phyloP scores from a whole-genome alignment of 2,888 invertebrate species.

The Scaptomyza polygonia region DNA sequence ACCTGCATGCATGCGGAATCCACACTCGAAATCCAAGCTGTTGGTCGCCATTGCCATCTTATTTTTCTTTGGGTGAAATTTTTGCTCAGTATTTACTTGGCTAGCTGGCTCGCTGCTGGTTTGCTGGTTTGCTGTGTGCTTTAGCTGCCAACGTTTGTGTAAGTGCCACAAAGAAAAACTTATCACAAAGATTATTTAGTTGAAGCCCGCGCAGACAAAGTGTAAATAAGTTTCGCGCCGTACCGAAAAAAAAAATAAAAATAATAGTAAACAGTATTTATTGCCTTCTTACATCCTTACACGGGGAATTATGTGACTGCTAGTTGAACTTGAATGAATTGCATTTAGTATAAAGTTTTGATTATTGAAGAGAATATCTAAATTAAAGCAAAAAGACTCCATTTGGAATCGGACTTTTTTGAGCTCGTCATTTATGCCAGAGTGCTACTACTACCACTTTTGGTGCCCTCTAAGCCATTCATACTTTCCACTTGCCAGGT shows the following conservation, averaged over 20 bases:
- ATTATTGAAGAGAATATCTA: no score
- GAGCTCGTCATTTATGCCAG: slow-evolving; percentile 40
- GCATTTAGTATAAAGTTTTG: background rate
- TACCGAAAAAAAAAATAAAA: background rate
- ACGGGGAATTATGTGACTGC: background rate
- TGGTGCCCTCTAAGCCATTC: slow-evolving; percentile 4
- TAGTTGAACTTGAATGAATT: background rate
- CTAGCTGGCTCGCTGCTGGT: slow-evolving; percentile 1
- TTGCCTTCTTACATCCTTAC: no score
- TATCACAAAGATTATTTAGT: slow-evolving; percentile 68
- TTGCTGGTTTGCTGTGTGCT: slow-evolving; percentile 3
- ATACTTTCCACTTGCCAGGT: slow-evolving; percentile 10
- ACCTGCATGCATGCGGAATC: slow-evolving; percentile 27
- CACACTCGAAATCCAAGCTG: slow-evolving; percentile 31
- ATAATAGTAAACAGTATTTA: background rate
- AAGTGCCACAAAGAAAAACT: slow-evolving; percentile 57
- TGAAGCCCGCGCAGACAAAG: slow-evolving; percentile 21
- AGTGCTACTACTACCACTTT: slow-evolving; percentile 27
- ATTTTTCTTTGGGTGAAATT: no score
- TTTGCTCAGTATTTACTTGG: no score
- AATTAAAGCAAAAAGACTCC: background rate
- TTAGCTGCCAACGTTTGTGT: slow-evolving; percentile 41
- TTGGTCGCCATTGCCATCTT: slow-evolving; percentile 17
- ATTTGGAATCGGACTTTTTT: slow-evolving; percentile 28
- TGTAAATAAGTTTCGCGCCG: slow-evolving; percentile 28